Percentiles rank a stretch among this genome's conserved stretches.
Evolutionary conservation across 2,113 vertebrate genomes (phyloP).

Genomic region (Illadopsis cleaveri): DNA sequence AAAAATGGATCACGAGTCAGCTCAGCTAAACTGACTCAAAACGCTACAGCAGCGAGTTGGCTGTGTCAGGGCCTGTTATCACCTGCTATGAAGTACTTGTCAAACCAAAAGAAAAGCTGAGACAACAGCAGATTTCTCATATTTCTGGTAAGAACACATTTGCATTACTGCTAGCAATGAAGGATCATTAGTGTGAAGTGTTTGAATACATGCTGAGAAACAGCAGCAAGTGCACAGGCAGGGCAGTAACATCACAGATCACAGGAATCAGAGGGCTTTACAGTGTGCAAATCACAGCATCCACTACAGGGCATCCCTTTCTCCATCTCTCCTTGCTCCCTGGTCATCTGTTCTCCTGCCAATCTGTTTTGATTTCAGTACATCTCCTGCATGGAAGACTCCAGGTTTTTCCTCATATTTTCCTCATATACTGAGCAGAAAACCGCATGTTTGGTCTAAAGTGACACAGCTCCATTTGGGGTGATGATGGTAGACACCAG

Average conservation of each 20-base stretch:
- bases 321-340: neutral
- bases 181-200: neutral
- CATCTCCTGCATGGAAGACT: neutral
- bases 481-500: neutral
- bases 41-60: neutral
- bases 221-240: neutral
- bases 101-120: constrained; percentile 1
- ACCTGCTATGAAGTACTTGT: neutral
- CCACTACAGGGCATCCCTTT: neutral
- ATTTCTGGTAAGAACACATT: neutral
- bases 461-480: neutral
- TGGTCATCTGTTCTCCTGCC: neutral
- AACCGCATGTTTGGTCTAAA: neutral
- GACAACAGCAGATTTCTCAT: neutral
- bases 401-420: neutral
- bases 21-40: constrained; percentile 10
- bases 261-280: neutral
- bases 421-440: neutral
- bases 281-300: neutral
- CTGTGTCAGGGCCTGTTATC: constrained; percentile 12
- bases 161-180: neutral
- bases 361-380: neutral
- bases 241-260: neutral
- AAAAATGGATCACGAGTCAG: neutral
- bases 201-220: neutral